A percentile compares a stretch with the other conserved stretches of the same genome.
These are phyloP conservation scores for Leucania comma DNA, from an alignment of 2,888 invertebrate species.

Conservation along the genomic window DNA sequence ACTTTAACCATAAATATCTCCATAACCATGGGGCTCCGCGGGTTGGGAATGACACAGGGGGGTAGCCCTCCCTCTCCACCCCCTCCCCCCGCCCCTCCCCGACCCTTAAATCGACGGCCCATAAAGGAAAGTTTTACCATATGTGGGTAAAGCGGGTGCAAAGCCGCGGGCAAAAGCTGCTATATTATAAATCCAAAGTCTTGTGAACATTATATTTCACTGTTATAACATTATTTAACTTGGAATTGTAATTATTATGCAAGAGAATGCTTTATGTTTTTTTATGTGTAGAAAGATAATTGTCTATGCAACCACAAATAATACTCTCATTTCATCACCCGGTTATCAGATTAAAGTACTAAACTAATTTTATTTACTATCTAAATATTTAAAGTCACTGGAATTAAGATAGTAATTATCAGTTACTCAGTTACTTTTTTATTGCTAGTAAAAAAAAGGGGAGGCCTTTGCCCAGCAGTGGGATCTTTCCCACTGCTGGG, in stretches of 20 bases:
- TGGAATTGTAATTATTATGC: background rate
- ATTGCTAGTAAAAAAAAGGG: background rate
- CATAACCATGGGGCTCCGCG: no score
- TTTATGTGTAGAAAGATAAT: background rate
- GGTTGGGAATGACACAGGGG: no score
- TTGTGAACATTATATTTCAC: background rate
- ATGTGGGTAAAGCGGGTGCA: no score
- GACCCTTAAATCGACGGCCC: no score
- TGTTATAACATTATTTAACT: background rate
- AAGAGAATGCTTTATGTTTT: background rate
- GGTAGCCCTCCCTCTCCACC: no score
- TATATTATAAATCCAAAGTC: no score
- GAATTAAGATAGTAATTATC: constrained; percentile 16
- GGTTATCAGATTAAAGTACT: background rate
- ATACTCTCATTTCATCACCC: constrained; percentile 23
- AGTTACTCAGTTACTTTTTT: background rate
- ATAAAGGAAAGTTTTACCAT: no score
- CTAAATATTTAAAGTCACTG: background rate
- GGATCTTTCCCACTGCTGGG: no score
- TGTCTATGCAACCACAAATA: background rate
- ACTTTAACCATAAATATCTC: no score
- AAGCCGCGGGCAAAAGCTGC: no score
- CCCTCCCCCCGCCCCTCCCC: no score
- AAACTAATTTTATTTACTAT: constrained; percentile 8
- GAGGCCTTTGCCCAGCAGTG: no score